These are phyloP conservation scores for Eumeta japonica DNA, from an alignment of 1,140 invertebrate species.

Conservation along the genomic window DNA sequence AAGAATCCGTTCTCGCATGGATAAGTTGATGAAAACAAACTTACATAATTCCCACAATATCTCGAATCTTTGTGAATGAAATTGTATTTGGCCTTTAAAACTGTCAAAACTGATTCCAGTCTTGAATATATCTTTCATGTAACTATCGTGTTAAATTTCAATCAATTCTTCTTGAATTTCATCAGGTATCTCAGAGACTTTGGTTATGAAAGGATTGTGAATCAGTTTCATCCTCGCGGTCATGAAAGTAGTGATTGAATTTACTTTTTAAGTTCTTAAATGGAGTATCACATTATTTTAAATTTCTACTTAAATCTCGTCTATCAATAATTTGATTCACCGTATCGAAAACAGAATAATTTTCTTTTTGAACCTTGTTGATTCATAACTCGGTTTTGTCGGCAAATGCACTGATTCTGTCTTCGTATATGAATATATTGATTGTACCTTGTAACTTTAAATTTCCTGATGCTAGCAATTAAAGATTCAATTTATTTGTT, in stretches of 20 bases:
- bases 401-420: constrained; percentile 2
- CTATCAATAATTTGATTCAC: constrained; percentile 12
- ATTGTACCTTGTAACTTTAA: constrained; percentile 1
- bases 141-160: constrained; percentile 9
- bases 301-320: constrained; percentile 14
- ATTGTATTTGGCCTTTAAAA: constrained; percentile 9
- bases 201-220: constrained; percentile 3
- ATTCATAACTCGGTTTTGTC: constrained; percentile 4
- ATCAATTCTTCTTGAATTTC: constrained; percentile 7
- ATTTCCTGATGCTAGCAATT: constrained; percentile 2
- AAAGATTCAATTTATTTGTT: constrained; percentile 1
- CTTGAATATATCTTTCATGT: constrained; percentile 9
- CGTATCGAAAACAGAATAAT: constrained; percentile 13
- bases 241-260: constrained; percentile 11
- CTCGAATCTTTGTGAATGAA: constrained; percentile 7
- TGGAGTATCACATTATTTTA: constrained; percentile 9
- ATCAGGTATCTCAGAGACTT: constrained; percentile 2
- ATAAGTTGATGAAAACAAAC: constrained; percentile 5
- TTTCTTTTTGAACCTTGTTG: constrained; percentile 11
- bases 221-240: constrained; percentile 2
- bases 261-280: constrained; percentile 13
- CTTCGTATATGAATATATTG: constrained; percentile 1
- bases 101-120: neutral
- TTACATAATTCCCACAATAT: neutral
- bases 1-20: constrained; percentile 14